Evolutionary conservation across 2,113 vertebrate species (phyloP).

Genomic region (Gymnobelideus leadbeateri): DNA sequence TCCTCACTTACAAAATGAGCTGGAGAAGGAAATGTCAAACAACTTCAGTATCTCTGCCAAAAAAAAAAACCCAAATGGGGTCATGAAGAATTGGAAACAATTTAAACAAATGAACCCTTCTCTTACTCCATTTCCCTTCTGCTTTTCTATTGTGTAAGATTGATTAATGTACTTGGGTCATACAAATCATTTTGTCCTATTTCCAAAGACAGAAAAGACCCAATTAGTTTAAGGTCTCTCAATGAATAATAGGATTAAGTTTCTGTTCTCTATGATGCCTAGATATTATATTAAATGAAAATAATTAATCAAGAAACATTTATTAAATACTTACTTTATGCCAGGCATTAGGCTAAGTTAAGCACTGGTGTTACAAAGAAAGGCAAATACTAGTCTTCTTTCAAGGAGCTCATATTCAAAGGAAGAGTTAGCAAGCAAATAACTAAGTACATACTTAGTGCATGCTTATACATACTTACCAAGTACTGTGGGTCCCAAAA

Average conservation of each 20-base stretch:
- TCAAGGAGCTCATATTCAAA: not conserved
- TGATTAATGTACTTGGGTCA: not conserved
- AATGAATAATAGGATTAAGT: not conserved
- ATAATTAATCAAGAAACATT: not conserved
- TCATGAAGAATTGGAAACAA: too few species aligned
- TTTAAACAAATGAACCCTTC: not conserved
- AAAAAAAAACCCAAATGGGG: too few species aligned
- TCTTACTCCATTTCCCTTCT: not conserved
- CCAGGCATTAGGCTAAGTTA: not conserved
- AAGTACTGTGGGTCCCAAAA: not conserved
- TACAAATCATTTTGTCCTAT: not conserved
- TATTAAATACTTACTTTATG: not conserved
- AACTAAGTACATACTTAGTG: not conserved
- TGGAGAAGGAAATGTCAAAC: too few species aligned
- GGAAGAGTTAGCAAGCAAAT: not conserved
- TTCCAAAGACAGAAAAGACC: not conserved
- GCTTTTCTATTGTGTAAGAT: not conserved
- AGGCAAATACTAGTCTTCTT: not conserved
- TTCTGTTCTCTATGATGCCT: not conserved
- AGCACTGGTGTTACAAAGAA: not conserved
- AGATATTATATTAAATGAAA: not conserved
- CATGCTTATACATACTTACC: not conserved
- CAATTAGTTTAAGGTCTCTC: not conserved
- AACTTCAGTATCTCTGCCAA: too few species aligned
- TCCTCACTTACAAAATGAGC: too few species aligned